Percentiles rank a stretch among this genome's conserved stretches.
phyloP scores from a whole-genome alignment of 2,113 vertebrate genomes.

The Engraulis encrasicolus region DNA sequence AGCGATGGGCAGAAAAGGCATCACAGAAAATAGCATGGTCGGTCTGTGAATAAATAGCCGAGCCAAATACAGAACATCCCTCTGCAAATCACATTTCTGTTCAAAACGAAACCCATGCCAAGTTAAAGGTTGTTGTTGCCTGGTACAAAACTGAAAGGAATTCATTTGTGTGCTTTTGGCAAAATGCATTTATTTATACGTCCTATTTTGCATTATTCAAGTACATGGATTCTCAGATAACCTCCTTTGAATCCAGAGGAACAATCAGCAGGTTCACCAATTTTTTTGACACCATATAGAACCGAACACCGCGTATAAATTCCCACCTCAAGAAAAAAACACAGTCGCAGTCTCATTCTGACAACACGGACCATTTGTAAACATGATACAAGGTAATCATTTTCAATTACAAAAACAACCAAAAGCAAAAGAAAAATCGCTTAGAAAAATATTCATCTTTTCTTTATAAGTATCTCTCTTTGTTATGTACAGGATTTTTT shows the following conservation, averaged over 20 bases:
- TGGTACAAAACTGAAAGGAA: background rate
- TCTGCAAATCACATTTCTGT: background rate
- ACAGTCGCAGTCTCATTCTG: constrained; percentile 46
- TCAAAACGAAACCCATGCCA: background rate
- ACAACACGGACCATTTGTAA: constrained; percentile 74
- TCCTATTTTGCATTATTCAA: constrained; percentile 63
- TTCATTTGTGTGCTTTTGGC: background rate
- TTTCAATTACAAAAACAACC: constrained; percentile 70
- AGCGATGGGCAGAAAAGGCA: background rate
- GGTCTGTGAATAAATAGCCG: background rate
- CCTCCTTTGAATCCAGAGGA: constrained; percentile 54
- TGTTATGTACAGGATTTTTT: constrained; percentile 67
- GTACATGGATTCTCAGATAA: constrained; percentile 63
- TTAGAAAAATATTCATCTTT: constrained; percentile 76
- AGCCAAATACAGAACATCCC: background rate
- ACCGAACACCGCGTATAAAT: background rate
- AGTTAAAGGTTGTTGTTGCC: background rate
- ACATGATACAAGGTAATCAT: constrained; percentile 71
- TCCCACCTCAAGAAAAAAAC: constrained; percentile 5
- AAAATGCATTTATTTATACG: constrained; percentile 43
- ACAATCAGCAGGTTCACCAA: constrained; percentile 69
- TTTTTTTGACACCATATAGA: constrained; percentile 44
- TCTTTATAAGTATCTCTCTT: constrained; percentile 63
- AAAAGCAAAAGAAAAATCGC: constrained; percentile 66
- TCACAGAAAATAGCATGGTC: background rate